These are phyloP conservation scores for Dicycla oo DNA, from an alignment of 2,888 invertebrate species.

Conservation along the genomic window DNA sequence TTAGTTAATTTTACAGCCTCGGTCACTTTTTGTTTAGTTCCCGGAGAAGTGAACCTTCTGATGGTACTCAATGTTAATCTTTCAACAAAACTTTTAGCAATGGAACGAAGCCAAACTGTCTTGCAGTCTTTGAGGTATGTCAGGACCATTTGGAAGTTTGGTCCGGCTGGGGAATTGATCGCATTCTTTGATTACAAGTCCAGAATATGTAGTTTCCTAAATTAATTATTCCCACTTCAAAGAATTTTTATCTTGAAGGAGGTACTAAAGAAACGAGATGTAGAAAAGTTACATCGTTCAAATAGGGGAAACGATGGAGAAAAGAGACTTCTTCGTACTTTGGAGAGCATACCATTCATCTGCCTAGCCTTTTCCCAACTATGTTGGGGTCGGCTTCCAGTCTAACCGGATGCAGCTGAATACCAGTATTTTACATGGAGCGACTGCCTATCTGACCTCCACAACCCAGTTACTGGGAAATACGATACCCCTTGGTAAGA, in stretches of 20 bases:
- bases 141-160: constrained; percentile 27
- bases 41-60: constrained; percentile 16
- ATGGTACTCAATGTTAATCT: neutral
- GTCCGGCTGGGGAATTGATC: neutral
- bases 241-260: neutral
- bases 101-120: constrained; percentile 41
- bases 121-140: constrained; percentile 38
- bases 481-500: too few relatives aligned
- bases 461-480: too few relatives aligned
- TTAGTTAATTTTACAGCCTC: neutral
- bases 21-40: neutral
- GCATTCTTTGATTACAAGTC: neutral
- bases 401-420: too few relatives aligned
- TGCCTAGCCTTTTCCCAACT: too few relatives aligned
- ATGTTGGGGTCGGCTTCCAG: too few relatives aligned
- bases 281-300: neutral
- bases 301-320: neutral
- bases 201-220: neutral
- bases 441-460: too few relatives aligned
- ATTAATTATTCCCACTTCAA: neutral
- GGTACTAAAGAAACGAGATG: neutral
- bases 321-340: neutral
- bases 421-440: too few relatives aligned
- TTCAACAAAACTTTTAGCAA: constrained; percentile 32
- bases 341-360: neutral